Conservation (phyloP, 2,113 vertebrate genomes). For the Hyperopisus bebe region DNA sequence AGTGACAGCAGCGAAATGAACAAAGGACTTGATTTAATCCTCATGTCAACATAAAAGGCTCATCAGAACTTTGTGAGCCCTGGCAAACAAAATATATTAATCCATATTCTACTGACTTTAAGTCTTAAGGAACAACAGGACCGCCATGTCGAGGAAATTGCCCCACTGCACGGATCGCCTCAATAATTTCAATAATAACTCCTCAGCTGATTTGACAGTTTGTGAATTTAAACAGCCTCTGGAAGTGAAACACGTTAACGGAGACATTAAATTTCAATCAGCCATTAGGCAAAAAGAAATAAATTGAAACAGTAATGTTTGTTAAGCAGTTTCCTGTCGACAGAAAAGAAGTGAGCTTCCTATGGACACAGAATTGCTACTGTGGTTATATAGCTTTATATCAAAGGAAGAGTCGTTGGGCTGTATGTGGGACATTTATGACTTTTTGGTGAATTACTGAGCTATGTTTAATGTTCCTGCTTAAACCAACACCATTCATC, state of each 20-base stretch:
- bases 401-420: background rate
- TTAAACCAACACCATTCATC: background rate
- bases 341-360: background rate
- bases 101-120: slow-evolving; percentile 4
- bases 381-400: background rate
- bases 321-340: slow-evolving; percentile 2
- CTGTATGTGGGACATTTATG: background rate
- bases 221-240: slow-evolving; percentile 18
- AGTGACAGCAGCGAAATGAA: slow-evolving; percentile 8
- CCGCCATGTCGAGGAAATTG: background rate
- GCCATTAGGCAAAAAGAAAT: background rate
- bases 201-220: slow-evolving; percentile 17
- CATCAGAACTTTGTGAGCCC: slow-evolving; percentile 6
- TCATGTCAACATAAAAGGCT: slow-evolving; percentile 9
- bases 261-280: slow-evolving; percentile 15
- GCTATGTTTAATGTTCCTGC: background rate
- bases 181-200: slow-evolving; percentile 19
- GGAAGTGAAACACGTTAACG: background rate
- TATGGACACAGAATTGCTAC: background rate
- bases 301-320: background rate
- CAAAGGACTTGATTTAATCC: slow-evolving; percentile 16
- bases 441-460: background rate
- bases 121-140: background rate
- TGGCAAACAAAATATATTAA: slow-evolving; percentile 13
- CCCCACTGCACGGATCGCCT: slow-evolving; percentile 1